A percentile compares a stretch with the other conserved stretches of the same genome.
These are phyloP conservation scores for Danionella cerebrum DNA, from an alignment of 2,113 vertebrate species.

Conservation along the genomic window DNA sequence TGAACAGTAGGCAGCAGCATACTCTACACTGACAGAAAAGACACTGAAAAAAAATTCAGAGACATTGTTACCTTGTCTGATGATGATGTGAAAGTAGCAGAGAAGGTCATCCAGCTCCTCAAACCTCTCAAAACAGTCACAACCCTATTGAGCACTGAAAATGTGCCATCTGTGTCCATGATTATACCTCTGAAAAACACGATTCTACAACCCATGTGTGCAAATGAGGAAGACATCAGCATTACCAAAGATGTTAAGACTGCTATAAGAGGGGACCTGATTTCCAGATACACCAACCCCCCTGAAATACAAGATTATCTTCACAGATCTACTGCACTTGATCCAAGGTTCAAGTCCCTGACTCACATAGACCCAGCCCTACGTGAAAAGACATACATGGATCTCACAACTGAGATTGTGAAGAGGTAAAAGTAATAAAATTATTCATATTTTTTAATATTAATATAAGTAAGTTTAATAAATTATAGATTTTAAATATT, in stretches of 20 bases:
- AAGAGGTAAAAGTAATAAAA: constrained; percentile 30
- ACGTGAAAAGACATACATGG: constrained; percentile 20
- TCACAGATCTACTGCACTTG: constrained; percentile 36
- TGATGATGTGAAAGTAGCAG: neutral
- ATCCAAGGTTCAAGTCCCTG: constrained; percentile 36
- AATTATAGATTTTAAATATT: neutral
- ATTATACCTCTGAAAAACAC: neutral
- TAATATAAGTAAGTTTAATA: constrained; percentile 49
- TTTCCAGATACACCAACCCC: too few species aligned
- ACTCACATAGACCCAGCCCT: constrained; percentile 30
- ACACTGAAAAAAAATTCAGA: constrained; percentile 32
- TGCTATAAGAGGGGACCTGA: too few species aligned
- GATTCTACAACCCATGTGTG: neutral
- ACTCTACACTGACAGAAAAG: neutral
- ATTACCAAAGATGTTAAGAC: neutral
- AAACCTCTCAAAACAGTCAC: neutral
- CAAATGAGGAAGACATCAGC: neutral
- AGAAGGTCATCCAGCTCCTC: constrained; percentile 45
- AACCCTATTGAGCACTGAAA: neutral
- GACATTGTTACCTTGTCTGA: constrained; percentile 44
- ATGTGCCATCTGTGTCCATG: neutral
- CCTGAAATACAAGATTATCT: constrained; percentile 25
- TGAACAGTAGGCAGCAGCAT: neutral
- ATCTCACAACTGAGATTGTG: constrained; percentile 20
- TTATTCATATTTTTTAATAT: constrained; percentile 60